Evolutionary conservation across 2,888 invertebrate species (phyloP), one percentile per base, ranked within the genome.

Genomic region (Rhingia rostrata): DNA sequence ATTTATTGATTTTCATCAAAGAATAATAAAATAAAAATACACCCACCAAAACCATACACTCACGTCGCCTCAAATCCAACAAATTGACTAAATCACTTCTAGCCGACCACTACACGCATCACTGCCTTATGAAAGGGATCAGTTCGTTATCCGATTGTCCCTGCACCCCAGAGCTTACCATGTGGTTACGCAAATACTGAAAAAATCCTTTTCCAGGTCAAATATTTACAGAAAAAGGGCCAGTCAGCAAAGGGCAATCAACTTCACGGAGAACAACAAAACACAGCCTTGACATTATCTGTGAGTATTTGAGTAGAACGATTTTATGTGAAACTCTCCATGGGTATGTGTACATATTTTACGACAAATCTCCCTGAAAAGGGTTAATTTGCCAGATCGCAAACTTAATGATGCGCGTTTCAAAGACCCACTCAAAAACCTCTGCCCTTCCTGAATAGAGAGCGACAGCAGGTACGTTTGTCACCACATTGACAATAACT

Each of bases 191-290:
- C 60, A 66, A 39, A 70, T 53, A 22, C 49, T 67, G 41, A 64
- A 79, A 73, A 79, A 58, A 79, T 74, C 73, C 79, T 64, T 83
- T 83, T 83, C 69, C 78, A 83, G 83, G 83, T 83, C 83, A 83
- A 83, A 53, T 63, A 69, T 63, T 79, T 69, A 45, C 82, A 78
- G 78, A 83, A 73, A n/a, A 22, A 22, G 22, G 77, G 72, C 14
- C 73, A 69, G 73, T 32, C 83, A 51, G 63, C 69, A 69, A 78
- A 69, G 56, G 58, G 32, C 78, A 77, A 77, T 45, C 41, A 77
- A 77, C 64, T 61, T 43, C 58, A 47, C 45, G 67, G 35, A 47
- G 53, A 37, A 47, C 66, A 61, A 72, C 56, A 82, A 22, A 22
- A 22, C 22, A 22, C 72, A 72, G 61, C 77, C 72, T 60, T 77